A percentile compares a stretch with the other conserved stretches of the same genome.
These are phyloP conservation scores for Leguminivora glycinivorella DNA, from an alignment of 1,140 invertebrate genomes.

Conservation along the genomic window DNA sequence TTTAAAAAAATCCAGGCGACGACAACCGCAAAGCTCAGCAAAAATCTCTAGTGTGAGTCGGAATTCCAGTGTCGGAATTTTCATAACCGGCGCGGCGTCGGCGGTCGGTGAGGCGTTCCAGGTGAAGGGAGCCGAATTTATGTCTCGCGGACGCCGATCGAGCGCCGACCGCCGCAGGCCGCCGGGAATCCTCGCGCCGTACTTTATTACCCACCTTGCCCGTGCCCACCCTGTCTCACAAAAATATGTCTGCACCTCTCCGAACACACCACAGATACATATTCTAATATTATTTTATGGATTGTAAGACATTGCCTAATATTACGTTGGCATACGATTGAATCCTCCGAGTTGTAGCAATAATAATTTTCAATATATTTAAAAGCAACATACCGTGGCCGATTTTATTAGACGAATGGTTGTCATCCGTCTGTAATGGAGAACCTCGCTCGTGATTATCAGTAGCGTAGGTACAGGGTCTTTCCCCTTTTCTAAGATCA, in stretches of 20 bases:
- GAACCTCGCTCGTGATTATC: too few species aligned
- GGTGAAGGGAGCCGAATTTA: conserved; percentile 60
- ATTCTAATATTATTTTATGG: not conserved
- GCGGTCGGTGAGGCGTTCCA: conserved; percentile 51
- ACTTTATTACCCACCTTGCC: conserved; percentile 53
- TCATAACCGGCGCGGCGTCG: conserved; percentile 65
- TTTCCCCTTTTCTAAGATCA: too few species aligned
- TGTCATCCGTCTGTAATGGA: too few species aligned
- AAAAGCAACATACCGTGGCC: too few species aligned
- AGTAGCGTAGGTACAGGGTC: too few species aligned
- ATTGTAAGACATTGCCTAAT: too few species aligned
- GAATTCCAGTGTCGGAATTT: conserved; percentile 72
- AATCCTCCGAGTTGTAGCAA: not conserved
- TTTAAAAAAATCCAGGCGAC: conserved; percentile 68
- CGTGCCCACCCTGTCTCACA: conserved; percentile 35
- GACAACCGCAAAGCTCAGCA: conserved; percentile 68
- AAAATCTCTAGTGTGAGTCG: conserved; percentile 69
- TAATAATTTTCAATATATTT: too few species aligned
- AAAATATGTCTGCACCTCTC: conserved; percentile 47
- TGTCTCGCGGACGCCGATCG: conserved; percentile 53
- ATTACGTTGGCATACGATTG: not conserved
- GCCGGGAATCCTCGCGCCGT: conserved; percentile 39
- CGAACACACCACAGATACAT: not conserved
- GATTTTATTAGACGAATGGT: too few species aligned
- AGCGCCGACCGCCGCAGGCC: conserved; percentile 43